Conservation (phyloP, 2,888 invertebrate species). For the Tillus elongatus region DNA sequence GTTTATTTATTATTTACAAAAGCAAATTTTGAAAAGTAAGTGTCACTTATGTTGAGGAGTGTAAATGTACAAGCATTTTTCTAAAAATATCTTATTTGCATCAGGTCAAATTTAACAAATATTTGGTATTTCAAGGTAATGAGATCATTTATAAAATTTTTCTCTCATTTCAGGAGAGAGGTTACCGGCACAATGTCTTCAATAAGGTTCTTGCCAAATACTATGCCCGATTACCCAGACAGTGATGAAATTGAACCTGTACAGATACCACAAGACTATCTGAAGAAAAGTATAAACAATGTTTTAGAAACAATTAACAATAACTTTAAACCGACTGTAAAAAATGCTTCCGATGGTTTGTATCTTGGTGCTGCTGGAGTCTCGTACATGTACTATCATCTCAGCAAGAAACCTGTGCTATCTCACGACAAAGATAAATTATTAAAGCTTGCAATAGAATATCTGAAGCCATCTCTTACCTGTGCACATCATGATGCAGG, state of each 20-base stretch:
- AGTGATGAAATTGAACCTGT: neutral
- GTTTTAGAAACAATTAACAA: slow-evolving; percentile 30
- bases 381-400: slow-evolving; percentile 65
- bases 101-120: too few species aligned
- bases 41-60: too few species aligned
- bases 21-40: too few species aligned
- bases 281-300: slow-evolving; percentile 10
- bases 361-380: slow-evolving; percentile 65
- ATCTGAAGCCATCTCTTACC: slow-evolving; percentile 53
- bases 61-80: too few species aligned
- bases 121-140: too few species aligned
- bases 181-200: too few species aligned
- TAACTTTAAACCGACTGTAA: slow-evolving; percentile 32
- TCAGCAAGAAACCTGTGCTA: slow-evolving; percentile 50
- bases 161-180: too few species aligned
- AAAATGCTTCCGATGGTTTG: slow-evolving; percentile 50
- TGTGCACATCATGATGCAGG: slow-evolving; percentile 43
- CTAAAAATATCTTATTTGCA: too few species aligned
- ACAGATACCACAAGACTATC: neutral
- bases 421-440: slow-evolving; percentile 42
- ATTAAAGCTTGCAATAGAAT: slow-evolving; percentile 52
- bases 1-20: too few species aligned
- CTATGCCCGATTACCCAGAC: slow-evolving; percentile 23
- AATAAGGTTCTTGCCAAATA: slow-evolving; percentile 25
- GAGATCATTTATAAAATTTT: too few species aligned